These are phyloP conservation scores for Agrochola macilenta DNA, from an alignment of 2,888 invertebrate genomes.

Conservation along the genomic window DNA sequence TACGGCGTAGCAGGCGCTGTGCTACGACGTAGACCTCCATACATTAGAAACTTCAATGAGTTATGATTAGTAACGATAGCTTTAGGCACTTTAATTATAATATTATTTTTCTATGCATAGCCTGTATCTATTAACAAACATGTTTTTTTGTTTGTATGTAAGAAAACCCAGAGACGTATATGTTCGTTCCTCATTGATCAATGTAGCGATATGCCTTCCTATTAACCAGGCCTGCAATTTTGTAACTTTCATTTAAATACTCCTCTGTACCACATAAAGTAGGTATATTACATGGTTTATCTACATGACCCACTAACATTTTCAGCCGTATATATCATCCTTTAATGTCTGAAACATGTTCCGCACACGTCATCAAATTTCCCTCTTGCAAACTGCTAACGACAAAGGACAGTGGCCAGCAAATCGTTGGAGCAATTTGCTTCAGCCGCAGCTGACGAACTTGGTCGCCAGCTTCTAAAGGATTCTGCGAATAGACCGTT, in stretches of 20 bases:
- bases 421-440: constrained; percentile 70
- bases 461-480: constrained; percentile 43
- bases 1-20: constrained; percentile 28
- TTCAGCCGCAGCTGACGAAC: constrained; percentile 67
- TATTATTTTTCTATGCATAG: neutral
- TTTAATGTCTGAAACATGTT: constrained; percentile 40
- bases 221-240: neutral
- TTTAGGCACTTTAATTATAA: neutral
- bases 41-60: neutral
- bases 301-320: constrained; percentile 17
- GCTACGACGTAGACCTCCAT: constrained; percentile 34
- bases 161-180: no score
- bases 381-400: constrained; percentile 44
- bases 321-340: constrained; percentile 32
- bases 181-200: neutral
- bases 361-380: constrained; percentile 48
- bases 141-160: no score
- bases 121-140: neutral
- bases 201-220: neutral
- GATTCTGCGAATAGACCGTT: neutral
- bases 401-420: constrained; percentile 52
- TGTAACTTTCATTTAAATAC: neutral
- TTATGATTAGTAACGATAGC: neutral
- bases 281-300: neutral
- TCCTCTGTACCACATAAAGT: neutral